Evolutionary conservation across 2,113 vertebrate species (phyloP), one percentile per base, ranked within the genome.

Genomic region (Corvus moneduloides): DNA sequence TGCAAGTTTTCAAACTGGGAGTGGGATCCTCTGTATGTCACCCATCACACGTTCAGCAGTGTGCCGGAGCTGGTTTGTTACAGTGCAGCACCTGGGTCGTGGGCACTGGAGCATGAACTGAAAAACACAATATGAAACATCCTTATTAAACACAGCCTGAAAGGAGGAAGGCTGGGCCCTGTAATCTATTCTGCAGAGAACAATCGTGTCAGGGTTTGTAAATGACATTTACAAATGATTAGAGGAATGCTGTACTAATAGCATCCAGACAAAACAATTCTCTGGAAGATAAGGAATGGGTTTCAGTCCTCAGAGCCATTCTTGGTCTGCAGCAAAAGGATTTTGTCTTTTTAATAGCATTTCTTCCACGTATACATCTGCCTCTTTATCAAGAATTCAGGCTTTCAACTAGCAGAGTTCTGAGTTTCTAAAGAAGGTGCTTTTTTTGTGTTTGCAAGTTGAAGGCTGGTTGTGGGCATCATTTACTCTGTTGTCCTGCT

Each of bases 191-290:
- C 69, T 61, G 73, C 35, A 41, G 44, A 87, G 91, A 89, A 72
- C 80, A 78, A n/a, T 72, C 33, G 89, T 56, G 73, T 61, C 37
- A 59, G 63, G 24, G 27, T 84, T 94, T 86, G 20, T 82, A 87
- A 94, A 81, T 75, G 86, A 41, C 93, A 35, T 61, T 87, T 95
- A 94, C 69, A 95, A 92, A 95, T 54, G 84, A 92, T 91, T 84
- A 78, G 86, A 87, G 74, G 61, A 94, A 87, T 75, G 80, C 80
- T 39, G 56, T 61, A 73, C 86, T 96, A 94, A 95, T 78, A 89
- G 52, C 91, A 94, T 73, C 61, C 93, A 75, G 61, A 61, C 80
- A 82, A 84, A 95, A 71, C 91, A 90, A 32, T 41, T 75, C 56
- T 10, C 37, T 37, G 77, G 13, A 64, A 91, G 84, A 94, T 91